Evolutionary conservation across 2,797 vertebrate genomes (phyloP), one percentile per base, ranked within the genome.

Genomic region (Enteromius mattozi): DNA sequence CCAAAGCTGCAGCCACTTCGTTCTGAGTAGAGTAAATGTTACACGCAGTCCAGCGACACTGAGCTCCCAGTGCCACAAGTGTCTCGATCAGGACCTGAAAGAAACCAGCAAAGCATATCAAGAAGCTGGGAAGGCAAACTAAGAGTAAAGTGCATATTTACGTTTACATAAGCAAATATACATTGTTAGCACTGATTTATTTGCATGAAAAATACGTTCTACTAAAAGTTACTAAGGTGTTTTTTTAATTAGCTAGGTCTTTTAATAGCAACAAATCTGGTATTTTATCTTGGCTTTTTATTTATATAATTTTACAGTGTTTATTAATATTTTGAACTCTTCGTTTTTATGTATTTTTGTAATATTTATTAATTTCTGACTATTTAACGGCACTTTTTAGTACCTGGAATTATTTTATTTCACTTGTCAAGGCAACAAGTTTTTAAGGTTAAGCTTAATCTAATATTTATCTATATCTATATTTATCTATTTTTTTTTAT

Each of bases 11-110:
- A 0, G 98, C 98, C 91, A 99, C 98, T 82, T 99, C 98, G 7
- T 99, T 99, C 92, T 99, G 98, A 82, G 98, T 99, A 84, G 98
- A 99, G 89, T 99, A 99, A 93, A 99, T 99, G 93, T 99, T 99
- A 66, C 98, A 99, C 69, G 98, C 98, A 24, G 97, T 97, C 98
- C 98, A 99, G 90, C 98, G 98, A 91, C 98, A 99, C 94, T 99
- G 98, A 0, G 98, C 98, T 1, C 98, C 98, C 80, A 99, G 92
- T 12, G 98, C 98, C 12, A 98, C 97, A 88, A 99, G 94, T 0
- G 98, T 99, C 95, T 99, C 98, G 37, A 99, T 98, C 93, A 99
- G 94, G 75, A 99, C 98, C 98, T 99, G 80, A 2, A 16, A 65
- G 78, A 84, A 61, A 82, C 5, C 76, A 72, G 47, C 42, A 78